These are phyloP conservation scores for Falco peregrinus DNA, from an alignment of 2,797 vertebrate species.

Conservation along the genomic window DNA sequence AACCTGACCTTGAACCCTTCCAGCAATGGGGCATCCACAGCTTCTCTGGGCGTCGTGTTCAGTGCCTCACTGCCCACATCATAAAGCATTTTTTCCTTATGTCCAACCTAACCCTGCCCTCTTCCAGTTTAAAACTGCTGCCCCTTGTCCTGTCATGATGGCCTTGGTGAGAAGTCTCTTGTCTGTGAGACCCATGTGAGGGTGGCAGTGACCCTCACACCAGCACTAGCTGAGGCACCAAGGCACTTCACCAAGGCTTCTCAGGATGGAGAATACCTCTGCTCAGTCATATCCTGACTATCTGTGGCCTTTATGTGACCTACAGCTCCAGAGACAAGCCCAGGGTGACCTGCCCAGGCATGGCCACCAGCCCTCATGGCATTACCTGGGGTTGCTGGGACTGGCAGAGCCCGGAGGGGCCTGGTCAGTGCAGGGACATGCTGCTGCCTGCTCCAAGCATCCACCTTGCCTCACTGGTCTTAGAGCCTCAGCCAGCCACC, in stretches of 20 bases:
- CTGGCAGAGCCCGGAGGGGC: not conserved
- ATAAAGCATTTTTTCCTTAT: not conserved
- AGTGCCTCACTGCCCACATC: not conserved
- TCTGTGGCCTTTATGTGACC: not conserved
- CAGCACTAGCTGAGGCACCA: not conserved
- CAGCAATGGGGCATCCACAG: not conserved
- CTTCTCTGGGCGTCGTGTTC: not conserved
- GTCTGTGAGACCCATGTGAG: accelerated
- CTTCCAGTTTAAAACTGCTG: not conserved
- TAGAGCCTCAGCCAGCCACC: not conserved
- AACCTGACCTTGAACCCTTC: not conserved
- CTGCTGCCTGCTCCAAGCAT: not conserved
- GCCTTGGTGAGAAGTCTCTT: not conserved
- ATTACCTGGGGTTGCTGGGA: not conserved
- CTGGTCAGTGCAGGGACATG: not conserved
- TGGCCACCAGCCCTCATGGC: not conserved
- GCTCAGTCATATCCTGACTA: not conserved
- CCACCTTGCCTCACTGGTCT: accelerated
- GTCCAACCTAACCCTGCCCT: not conserved
- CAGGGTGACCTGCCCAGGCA: not conserved
- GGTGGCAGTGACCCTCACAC: not conserved
- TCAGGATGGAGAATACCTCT: not conserved
- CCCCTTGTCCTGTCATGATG: not conserved
- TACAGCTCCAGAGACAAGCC: not conserved
- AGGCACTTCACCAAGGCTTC: not conserved